These are phyloP conservation scores for Scomber scombrus DNA, from an alignment of 2,113 vertebrate genomes.

Conservation along the genomic window DNA sequence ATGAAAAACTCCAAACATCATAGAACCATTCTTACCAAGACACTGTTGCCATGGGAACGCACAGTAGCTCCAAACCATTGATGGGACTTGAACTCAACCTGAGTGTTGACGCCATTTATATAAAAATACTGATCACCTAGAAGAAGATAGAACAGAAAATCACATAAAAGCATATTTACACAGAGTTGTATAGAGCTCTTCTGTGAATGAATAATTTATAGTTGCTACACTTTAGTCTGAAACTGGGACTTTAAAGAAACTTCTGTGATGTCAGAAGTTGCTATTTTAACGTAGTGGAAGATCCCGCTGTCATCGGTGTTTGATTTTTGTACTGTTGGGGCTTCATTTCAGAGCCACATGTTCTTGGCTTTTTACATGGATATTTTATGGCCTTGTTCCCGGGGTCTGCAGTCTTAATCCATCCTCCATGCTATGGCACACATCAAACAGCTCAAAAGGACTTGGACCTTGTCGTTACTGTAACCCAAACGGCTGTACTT, in stretches of 20 bases:
- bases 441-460: constrained; percentile 66
- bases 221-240: background rate
- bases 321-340: constrained; percentile 31
- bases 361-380: constrained; percentile 62
- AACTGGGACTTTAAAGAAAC: constrained; percentile 7
- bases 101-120: constrained; percentile 74
- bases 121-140: constrained; percentile 78
- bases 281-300: constrained; percentile 29
- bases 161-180: background rate
- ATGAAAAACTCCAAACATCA: background rate
- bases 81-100: constrained; percentile 81
- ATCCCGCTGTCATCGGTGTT: constrained; percentile 28
- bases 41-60: constrained; percentile 74
- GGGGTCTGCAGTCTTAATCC: constrained; percentile 63
- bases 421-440: constrained; percentile 60
- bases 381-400: constrained; percentile 64
- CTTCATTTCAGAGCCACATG: constrained; percentile 48
- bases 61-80: constrained; percentile 81
- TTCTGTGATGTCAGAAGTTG: constrained; percentile 24
- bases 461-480: constrained; percentile 65
- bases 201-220: background rate
- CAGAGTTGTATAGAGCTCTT: background rate
- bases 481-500: constrained; percentile 59
- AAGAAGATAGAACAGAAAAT: constrained; percentile 16
- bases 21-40: constrained; percentile 69